Evolutionary conservation across 2,113 vertebrate genomes (phyloP), one percentile per base, ranked within the genome.

Genomic region (Polypterus bichir): DNA sequence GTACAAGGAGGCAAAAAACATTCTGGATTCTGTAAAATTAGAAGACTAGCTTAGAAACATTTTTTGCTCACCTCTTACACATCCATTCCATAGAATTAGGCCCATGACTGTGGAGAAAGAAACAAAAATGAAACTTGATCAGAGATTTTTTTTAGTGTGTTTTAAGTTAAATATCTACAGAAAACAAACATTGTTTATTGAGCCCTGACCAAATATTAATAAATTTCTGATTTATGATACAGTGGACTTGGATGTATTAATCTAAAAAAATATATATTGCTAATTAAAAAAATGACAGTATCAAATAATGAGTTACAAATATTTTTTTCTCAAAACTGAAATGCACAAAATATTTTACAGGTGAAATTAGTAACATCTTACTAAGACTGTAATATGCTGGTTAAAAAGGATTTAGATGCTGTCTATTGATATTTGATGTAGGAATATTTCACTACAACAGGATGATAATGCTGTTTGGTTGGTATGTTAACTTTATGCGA

Each of bases 1-100:
- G 73, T 97, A 88, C 78, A 93, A 90, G 79, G 91, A 94, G 71
- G 95, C 92, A 57, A 83, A 79, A 73, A 78, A 71, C 67, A 61
- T 92, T 53, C 78, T 97, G 78, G 89, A 92, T 62, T 95, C 92
- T 47, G 88, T 95, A 74, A 91, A 96, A 78, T 81, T 97, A 76
- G 88, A 93, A 78, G 90, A 81, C 71, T 97, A 84, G 27, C 27
- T 27, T 27, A 27, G 27, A 27, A 27, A 27, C 27, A 89, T 68
- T 62, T 51, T 75, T 76, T 74, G 70, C 64, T 75, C 71, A 51
- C 62, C 62, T 46, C 68, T 75, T 66, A 69, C 76, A 68, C 73
- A 75, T 86, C 75, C 87, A 86, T 91, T 94, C 86, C 84, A 80
- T 76, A 81, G 48, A 57, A 46, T 64, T 81, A 77, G 67, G 64